Conservation (phyloP, 2,113 vertebrate species). For the Ameiurus melas region DNA sequence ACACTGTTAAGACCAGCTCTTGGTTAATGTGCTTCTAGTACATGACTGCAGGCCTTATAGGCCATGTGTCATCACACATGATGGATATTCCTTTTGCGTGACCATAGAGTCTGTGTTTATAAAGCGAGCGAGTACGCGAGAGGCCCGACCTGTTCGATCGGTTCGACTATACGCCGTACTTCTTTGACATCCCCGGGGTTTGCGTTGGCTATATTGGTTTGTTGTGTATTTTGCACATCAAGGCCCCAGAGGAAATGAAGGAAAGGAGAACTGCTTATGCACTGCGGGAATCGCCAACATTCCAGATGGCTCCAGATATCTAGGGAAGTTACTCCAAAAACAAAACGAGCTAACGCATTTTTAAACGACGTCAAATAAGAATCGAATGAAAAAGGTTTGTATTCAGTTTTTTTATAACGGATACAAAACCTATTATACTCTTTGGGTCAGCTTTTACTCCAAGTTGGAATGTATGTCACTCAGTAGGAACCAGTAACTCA, state of each 20-base stretch:
- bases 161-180: constrained; percentile 49
- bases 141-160: constrained; percentile 58
- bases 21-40: not conserved
- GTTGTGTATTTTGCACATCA: constrained; percentile 66
- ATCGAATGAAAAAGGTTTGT: not conserved
- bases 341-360: not conserved
- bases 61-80: not conserved
- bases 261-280: not conserved
- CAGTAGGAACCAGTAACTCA: not conserved
- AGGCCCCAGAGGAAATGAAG: constrained; percentile 44
- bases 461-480: not conserved
- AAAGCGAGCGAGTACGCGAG: not conserved
- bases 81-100: not conserved
- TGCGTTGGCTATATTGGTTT: constrained; percentile 43
- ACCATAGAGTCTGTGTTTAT: not conserved
- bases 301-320: constrained; percentile 18
- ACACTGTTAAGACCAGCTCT: not conserved
- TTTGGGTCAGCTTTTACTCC: not conserved
- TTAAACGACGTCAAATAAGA: not conserved
- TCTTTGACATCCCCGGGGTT: constrained; percentile 60
- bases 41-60: not conserved
- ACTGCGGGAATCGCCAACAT: constrained; percentile 7
- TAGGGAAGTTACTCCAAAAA: not conserved
- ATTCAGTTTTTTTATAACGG: not conserved
- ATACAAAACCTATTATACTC: not conserved